These are phyloP conservation scores for Tylochromis polylepis DNA, from an alignment of 2,113 vertebrate genomes.

Conservation along the genomic window DNA sequence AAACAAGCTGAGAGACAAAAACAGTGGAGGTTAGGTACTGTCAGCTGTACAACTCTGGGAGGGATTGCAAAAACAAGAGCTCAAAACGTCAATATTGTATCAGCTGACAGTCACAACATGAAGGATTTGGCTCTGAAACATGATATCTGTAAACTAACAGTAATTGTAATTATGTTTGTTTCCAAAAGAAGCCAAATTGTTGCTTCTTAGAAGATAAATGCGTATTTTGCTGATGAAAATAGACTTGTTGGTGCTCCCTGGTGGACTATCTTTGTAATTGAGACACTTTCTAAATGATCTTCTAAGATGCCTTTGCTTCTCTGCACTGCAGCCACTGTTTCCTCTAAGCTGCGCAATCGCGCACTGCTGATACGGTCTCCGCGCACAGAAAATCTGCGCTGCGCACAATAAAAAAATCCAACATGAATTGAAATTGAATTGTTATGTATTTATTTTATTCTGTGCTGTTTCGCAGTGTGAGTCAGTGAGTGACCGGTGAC, in stretches of 20 bases:
- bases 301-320: background rate
- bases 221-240: background rate
- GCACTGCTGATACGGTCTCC: no score
- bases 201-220: background rate
- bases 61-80: background rate
- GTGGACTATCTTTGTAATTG: background rate
- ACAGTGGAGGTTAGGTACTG: background rate
- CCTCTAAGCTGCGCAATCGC: no score
- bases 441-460: no score
- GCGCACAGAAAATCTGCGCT: no score
- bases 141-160: accelerated
- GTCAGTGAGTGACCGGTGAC: no score
- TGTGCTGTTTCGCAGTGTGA: no score
- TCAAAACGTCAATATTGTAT: background rate
- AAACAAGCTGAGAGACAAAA: constrained; percentile 50
- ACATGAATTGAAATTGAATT: no score
- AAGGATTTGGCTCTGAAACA: background rate
- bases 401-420: no score
- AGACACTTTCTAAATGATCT: background rate
- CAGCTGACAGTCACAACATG: background rate
- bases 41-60: background rate
- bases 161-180: background rate
- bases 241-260: background rate
- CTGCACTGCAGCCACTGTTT: accelerated
- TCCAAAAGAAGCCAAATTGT: background rate